Evolutionary conservation across 2,888 invertebrate species (phyloP), one percentile per base, ranked within the genome.

Genomic region (Nasonia oneida): DNA sequence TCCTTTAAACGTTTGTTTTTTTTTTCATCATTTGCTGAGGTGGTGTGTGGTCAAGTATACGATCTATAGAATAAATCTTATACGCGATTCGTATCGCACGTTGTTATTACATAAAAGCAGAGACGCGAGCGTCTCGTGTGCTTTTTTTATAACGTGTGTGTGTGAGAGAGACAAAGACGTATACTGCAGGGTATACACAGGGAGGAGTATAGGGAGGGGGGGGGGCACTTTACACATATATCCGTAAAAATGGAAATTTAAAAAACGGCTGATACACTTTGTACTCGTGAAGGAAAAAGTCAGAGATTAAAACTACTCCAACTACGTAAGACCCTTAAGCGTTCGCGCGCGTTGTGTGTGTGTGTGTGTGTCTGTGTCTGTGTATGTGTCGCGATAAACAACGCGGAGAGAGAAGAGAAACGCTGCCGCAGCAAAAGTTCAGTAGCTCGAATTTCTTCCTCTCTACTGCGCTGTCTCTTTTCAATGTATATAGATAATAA

Each of bases 391-490:
- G 80, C 71, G 71, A 57, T 61, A 80, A 57, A 73, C 50, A 83
- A 77, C 86, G 80, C 83, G 87, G 87, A 87, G 85, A 87, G 87
- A 88, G 86, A 88, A 88, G 86, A 87, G 87, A 88, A 87, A 88
- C 88, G 15, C 53, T 18, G 15, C n/a, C n/a, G 57, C 57, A 57
- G 57, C 57, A 4, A 57, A 57, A n/a, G 18, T 57, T 15, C 4
- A 18, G 29, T 29, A 29, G 57, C 57, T 57, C 15, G 18, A 5
- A n/a, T n/a, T 57, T 57, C 57, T n/a, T 4, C 57, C 1, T 57
- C n/a, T n/a, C 57, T n/a, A 18, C 57, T 15, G n/a, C n/a, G 15
- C 29, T 29, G 29, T 29, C 29, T 29, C 1, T 29, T 29, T 8
- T 15, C 6, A 8, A 10, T 61, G n/a, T 61, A 3, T 61, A 4